These are phyloP conservation scores for Myrmophylax atrothorax DNA, from an alignment of 2,113 vertebrate genomes.

Conservation along the genomic window DNA sequence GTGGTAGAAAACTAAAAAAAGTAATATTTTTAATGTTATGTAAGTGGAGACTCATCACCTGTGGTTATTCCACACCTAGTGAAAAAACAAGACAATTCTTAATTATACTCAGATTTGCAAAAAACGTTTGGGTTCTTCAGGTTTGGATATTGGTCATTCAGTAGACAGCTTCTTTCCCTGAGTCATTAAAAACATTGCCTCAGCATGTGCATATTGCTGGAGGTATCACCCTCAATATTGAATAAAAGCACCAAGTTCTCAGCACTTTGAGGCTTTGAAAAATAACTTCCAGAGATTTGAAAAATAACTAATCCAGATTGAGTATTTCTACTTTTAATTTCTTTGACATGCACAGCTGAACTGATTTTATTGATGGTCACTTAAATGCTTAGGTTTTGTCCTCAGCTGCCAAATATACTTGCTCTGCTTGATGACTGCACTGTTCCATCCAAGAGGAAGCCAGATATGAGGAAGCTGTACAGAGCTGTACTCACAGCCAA, in stretches of 20 bases:
- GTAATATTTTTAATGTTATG: neutral
- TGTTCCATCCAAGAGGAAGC: neutral
- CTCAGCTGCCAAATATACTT: neutral
- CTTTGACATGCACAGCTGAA: neutral
- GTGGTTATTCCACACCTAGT: neutral
- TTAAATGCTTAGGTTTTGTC: neutral
- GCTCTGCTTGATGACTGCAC: neutral
- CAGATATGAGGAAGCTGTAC: neutral
- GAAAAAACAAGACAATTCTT: neutral
- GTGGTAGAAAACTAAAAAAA: neutral
- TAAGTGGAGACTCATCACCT: neutral
- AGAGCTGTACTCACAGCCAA: neutral
- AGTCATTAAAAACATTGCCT: neutral
- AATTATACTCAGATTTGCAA: neutral
- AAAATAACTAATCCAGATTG: neutral
- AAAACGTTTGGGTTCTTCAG: neutral
- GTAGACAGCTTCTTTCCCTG: neutral
- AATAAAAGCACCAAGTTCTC: neutral
- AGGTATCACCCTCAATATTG: neutral
- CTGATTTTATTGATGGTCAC: neutral
- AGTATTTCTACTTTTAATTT: neutral
- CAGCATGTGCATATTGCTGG: neutral
- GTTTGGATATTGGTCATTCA: neutral
- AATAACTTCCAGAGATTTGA: neutral
- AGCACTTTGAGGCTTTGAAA: neutral